A percentile compares a stretch with the other conserved stretches of the same genome.
phyloP scores from a whole-genome alignment of 2,888 invertebrate species.

The Conops quadrifasciatus region DNA sequence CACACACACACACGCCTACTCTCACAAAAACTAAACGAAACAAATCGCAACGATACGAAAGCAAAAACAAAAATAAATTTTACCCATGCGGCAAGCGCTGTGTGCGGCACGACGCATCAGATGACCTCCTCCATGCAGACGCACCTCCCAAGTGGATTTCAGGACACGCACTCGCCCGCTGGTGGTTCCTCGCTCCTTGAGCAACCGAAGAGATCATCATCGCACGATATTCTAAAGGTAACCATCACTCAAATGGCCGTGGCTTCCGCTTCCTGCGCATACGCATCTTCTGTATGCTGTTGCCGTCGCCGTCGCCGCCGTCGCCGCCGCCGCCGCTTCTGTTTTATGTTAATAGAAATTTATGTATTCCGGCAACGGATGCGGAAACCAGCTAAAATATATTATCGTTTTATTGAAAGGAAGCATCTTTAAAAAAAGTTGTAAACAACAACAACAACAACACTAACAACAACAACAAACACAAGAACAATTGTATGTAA shows the following conservation, averaged over 20 bases:
- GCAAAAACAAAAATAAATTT: neutral
- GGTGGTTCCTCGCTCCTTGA: neutral
- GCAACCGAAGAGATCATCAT: constrained; percentile 8
- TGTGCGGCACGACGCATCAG: neutral
- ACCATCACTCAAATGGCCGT: constrained; percentile 33
- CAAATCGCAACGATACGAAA: neutral
- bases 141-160: neutral
- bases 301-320: neutral
- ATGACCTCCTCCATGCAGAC: neutral
- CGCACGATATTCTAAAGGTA: constrained; percentile 23
- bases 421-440: constrained; percentile 5
- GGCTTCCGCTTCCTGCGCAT: constrained; percentile 37
- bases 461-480: neutral
- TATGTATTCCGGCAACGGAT: constrained; percentile 27
- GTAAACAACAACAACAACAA: neutral
- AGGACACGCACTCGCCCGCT: neutral
- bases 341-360: constrained; percentile 13
- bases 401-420: constrained; percentile 23
- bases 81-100: neutral
- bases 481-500: neutral
- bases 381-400: constrained; percentile 36
- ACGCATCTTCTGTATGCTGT: constrained; percentile 8
- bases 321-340: neutral
- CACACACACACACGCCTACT: neutral
- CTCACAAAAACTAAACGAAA: neutral